Evolutionary conservation across 2,113 vertebrate genomes (phyloP).

Genomic region (Rhea pennata): DNA sequence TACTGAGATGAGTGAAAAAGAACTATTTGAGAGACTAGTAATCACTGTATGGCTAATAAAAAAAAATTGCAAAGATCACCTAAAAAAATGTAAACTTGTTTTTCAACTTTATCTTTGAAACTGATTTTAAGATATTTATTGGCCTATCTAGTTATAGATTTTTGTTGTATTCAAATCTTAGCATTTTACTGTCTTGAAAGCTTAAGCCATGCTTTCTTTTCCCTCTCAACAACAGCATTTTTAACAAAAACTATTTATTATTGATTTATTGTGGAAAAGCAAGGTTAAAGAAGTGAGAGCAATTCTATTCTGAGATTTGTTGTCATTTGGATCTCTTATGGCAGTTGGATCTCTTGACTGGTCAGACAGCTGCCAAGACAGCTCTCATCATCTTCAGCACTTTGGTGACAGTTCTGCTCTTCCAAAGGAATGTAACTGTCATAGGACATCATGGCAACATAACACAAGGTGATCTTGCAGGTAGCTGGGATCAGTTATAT

Average conservation of each 20-base stretch:
- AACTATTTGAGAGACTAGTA: background rate
- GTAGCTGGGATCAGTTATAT: background rate
- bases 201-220: background rate
- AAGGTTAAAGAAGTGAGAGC: background rate
- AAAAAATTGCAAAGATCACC: background rate
- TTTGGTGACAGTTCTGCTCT: background rate
- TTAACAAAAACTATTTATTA: background rate
- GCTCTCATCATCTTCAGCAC: background rate
- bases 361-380: conserved; percentile 33
- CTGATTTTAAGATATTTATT: background rate
- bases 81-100: background rate
- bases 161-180: background rate
- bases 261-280: background rate
- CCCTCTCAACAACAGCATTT: background rate
- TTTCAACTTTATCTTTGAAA: background rate
- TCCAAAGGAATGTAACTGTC: background rate
- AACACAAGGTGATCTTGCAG: background rate
- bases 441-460: background rate
- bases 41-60: background rate
- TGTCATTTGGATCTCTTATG: background rate
- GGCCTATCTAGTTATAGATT: background rate
- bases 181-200: background rate
- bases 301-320: background rate
- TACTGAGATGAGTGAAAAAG: background rate
- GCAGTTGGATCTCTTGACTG: background rate